A percentile compares a stretch with the other conserved stretches of the same genome.
phyloP scores from a whole-genome alignment of 1,140 invertebrate genomes.

The Drosophila santomea region DNA sequence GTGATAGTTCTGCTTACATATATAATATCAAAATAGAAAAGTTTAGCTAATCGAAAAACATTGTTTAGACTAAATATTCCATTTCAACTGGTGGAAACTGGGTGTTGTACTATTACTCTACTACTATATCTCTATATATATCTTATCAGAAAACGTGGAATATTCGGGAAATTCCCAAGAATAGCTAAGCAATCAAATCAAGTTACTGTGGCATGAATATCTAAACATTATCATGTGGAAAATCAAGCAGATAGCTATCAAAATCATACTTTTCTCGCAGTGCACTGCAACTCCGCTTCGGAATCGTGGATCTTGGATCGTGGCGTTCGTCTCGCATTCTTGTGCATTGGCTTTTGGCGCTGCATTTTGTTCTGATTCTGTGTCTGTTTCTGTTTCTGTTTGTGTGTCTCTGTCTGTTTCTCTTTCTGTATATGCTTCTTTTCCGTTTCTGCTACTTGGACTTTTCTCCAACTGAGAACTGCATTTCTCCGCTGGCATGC shows the following conservation, averaged over 20 bases:
- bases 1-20: too few species aligned
- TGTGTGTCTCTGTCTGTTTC: conserved; percentile 11
- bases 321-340: conserved; percentile 64
- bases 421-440: not conserved
- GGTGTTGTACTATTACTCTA: too few species aligned
- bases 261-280: not conserved
- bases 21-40: too few species aligned
- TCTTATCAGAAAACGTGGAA: not conserved
- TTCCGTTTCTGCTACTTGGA: conserved; percentile 11
- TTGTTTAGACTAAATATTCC: too few species aligned
- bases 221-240: too few species aligned
- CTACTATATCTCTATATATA: too few species aligned
- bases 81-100: not conserved
- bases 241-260: not conserved
- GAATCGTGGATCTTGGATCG: conserved; percentile 23
- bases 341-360: conserved; percentile 70
- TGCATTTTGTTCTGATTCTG: conserved; percentile 77
- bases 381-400: conserved; percentile 20
- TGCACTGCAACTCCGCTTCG: conserved; percentile 26
- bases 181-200: not conserved
- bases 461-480: conserved; percentile 37
- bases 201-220: too few species aligned
- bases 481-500: conserved; percentile 77
- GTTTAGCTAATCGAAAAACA: too few species aligned
- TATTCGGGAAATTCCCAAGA: not conserved